Evolutionary conservation across 2,888 invertebrate species (phyloP).

Genomic region (Sinopyrophorus schimmeli): DNA sequence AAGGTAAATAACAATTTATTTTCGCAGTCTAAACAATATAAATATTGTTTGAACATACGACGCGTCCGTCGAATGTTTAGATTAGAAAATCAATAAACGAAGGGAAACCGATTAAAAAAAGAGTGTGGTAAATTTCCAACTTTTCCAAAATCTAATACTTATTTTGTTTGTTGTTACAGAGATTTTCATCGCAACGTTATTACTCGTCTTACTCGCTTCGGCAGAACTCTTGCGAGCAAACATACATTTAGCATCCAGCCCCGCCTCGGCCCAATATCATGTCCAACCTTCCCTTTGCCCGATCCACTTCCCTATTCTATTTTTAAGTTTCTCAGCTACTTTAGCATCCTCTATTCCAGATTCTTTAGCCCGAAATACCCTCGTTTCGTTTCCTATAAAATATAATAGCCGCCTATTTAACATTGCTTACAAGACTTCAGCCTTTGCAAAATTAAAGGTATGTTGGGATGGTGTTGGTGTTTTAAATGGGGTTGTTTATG

Average conservation of each 20-base stretch:
- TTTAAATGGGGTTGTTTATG: conserved; percentile 16
- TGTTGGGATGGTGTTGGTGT: conserved; percentile 22
- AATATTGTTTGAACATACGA: no score
- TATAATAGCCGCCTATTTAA: no score
- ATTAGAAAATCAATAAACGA: no score
- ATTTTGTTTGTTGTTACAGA: conserved; percentile 63
- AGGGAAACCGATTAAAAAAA: no score
- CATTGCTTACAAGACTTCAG: conserved; percentile 25
- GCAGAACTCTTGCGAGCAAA: conserved; percentile 84
- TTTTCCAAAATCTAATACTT: conserved; percentile 6
- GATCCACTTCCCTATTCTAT: conserved; percentile 55
- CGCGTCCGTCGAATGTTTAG: no score
- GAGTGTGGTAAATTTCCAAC: no score
- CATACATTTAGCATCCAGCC: conserved; percentile 73
- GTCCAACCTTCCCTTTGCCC: conserved; percentile 52
- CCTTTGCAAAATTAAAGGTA: conserved; percentile 23
- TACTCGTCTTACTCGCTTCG: conserved; percentile 81
- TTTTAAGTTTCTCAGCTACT: conserved; percentile 43
- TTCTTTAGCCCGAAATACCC: conserved; percentile 4
- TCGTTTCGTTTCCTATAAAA: conserved; percentile 1
- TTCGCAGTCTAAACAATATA: no score
- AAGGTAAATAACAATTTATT: no score
- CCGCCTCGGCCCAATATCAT: conserved; percentile 51
- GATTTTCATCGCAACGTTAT: conserved; percentile 77
- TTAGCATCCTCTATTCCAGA: conserved; percentile 6